Conservation (phyloP, 2,888 invertebrate species). For the Brachynemurus nebulosus region DNA sequence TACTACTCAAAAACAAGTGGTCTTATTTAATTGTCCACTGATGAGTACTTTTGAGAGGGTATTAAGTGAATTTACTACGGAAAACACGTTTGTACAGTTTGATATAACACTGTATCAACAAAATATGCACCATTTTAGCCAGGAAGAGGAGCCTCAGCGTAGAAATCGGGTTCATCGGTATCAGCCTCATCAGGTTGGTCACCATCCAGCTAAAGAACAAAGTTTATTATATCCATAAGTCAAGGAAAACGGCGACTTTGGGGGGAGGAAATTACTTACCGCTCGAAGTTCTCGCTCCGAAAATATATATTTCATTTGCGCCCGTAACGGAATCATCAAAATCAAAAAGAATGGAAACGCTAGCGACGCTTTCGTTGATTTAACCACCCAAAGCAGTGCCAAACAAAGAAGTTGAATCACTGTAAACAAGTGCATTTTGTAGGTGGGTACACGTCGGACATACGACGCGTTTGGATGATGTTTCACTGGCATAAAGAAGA, state of each 20-base stretch:
- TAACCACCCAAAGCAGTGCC: conserved; percentile 70
- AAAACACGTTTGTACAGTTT: no score
- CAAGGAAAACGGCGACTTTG: no score
- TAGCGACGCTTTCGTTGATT: conserved; percentile 77
- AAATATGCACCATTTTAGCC: no score
- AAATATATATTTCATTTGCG: conserved; percentile 58
- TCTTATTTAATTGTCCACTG: no score
- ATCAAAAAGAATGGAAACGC: conserved; percentile 91
- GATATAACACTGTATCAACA: no score
- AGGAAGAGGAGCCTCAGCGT: conserved; percentile 77
- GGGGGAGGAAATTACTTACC: conserved; percentile 42
- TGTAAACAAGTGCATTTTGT: conserved; percentile 88
- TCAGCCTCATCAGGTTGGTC: conserved; percentile 64
- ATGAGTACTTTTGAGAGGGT: no score
- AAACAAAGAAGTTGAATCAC: conserved; percentile 69
- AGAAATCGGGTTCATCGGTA: conserved; percentile 88
- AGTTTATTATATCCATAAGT: neutral
- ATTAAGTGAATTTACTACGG: no score
- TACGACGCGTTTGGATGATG: conserved; percentile 86
- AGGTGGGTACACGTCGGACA: conserved; percentile 76
- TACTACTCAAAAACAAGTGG: no score
- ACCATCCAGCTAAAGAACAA: conserved; percentile 58
- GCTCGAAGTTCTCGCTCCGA: conserved; percentile 70
- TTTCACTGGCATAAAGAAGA: conserved; percentile 89
- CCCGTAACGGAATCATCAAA: conserved; percentile 77